Evolutionary conservation across 2,797 vertebrate species (phyloP).

Genomic region (Scyliorhinus canicula): DNA sequence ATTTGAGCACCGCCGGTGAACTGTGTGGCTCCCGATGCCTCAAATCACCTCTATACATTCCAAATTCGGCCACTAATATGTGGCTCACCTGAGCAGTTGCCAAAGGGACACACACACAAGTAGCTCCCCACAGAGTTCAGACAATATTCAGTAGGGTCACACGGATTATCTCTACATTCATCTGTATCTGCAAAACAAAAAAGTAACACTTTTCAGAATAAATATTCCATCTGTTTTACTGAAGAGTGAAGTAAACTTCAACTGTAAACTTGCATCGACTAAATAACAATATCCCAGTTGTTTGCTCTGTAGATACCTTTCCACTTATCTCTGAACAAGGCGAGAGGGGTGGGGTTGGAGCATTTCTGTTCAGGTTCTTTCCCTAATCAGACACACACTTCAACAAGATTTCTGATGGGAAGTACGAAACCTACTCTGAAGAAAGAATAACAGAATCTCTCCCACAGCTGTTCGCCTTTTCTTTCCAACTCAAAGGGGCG

Average conservation of each 20-base stretch:
- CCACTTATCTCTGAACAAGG: not conserved
- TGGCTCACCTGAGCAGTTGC: not conserved
- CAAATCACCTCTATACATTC: not conserved
- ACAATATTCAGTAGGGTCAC: not conserved
- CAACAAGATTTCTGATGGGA: not conserved
- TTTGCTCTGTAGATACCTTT: not conserved
- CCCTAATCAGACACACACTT: not conserved
- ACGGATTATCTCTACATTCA: not conserved
- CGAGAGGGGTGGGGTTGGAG: not conserved
- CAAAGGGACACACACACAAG: not conserved
- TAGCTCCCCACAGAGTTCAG: conserved; percentile 23
- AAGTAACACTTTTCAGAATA: not conserved
- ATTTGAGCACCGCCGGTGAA: not conserved
- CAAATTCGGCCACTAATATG: not conserved
- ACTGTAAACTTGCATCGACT: not conserved
- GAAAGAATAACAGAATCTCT: not conserved
- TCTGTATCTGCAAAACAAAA: not conserved
- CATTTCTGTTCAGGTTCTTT: not conserved
- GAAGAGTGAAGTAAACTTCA: not conserved
- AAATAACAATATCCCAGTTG: not conserved
- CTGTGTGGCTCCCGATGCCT: not conserved
- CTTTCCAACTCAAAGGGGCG: not conserved
- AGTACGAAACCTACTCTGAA: not conserved
- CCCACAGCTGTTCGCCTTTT: not conserved
- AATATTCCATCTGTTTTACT: not conserved